Percentiles rank a stretch among this genome's conserved stretches.
Conservation (phyloP, 2,113 vertebrate genomes). For the Penelope pileata region DNA sequence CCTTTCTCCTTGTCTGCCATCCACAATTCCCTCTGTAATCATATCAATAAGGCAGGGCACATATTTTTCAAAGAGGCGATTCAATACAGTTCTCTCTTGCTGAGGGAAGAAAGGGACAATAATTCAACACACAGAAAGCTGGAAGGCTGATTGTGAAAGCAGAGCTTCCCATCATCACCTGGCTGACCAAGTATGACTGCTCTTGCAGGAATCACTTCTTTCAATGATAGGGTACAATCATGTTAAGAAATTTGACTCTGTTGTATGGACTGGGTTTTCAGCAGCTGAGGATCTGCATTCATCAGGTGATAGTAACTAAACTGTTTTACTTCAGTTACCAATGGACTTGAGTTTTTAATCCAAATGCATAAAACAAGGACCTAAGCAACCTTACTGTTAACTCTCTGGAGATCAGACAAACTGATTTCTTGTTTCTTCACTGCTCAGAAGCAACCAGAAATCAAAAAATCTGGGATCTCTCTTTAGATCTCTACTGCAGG, state of each 20-base stretch:
- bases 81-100: conserved; percentile 79
- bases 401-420: background rate
- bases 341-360: background rate
- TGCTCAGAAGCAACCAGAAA: background rate
- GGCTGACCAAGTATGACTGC: background rate
- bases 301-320: background rate
- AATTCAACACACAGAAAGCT: background rate
- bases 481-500: background rate
- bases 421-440: background rate
- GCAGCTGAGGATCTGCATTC: background rate
- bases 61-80: conserved; percentile 89
- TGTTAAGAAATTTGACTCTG: background rate
- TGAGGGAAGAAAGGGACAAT: conserved; percentile 3
- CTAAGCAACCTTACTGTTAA: background rate
- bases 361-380: background rate
- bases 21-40: conserved; percentile 90
- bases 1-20: conserved; percentile 85
- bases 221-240: background rate
- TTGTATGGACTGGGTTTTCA: background rate
- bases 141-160: background rate
- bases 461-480: background rate
- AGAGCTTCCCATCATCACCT: background rate
- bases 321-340: background rate
- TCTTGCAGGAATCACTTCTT: background rate
- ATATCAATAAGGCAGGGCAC: conserved; percentile 85